Evolutionary conservation across 2,888 invertebrate genomes (phyloP), one percentile per base, ranked within the genome.

Genomic region (Brenthis hecate): DNA sequence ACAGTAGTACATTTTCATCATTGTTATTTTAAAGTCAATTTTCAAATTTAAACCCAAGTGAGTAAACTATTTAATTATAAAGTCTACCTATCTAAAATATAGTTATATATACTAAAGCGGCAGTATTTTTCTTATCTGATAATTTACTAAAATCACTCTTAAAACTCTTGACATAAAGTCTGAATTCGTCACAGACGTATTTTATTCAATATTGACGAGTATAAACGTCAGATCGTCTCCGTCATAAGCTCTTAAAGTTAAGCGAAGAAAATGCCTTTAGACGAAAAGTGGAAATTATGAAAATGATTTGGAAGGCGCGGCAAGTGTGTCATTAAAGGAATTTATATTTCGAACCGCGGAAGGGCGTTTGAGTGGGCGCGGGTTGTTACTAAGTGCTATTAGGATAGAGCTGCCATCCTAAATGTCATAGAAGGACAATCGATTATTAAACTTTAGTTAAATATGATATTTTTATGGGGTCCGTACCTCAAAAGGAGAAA

Each of bases 331-430:
- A 84, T 85, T 85, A 86, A 82, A 80, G 73, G 80, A 83, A 86
- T 87, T 86, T 85, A 85, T 85, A 83, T 81, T 85, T 83, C 65
- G 73, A 72, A 71, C 68, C 72, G 60, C 76, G 76, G 77, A 79
- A 80, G 80, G 77, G 75, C 68, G 68, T 72, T 73, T 69, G 77
- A 73, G 78, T 79, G 76, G 78, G 77, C 78, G 77, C 81, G 79
- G 84, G 81, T 81, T 82, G 83, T 79, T 77, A 78, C 79, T 81
- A 82, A 85, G 85, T 84, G 79, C 82, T 78, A 82, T 86, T 82
- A 83, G 74, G 61, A 32, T 64, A 58, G 60, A 48, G 54, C 19
- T 16, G 23, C 70, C 64, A 70, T 50, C 23, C 43, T 36, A 14
- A 32, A 66, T 55, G 43, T 32, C 5, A 11, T 14, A 48, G 63